Evolutionary conservation across 2,888 invertebrate species (phyloP), one percentile per base, ranked within the genome.

Genomic region (Rhingia rostrata): DNA sequence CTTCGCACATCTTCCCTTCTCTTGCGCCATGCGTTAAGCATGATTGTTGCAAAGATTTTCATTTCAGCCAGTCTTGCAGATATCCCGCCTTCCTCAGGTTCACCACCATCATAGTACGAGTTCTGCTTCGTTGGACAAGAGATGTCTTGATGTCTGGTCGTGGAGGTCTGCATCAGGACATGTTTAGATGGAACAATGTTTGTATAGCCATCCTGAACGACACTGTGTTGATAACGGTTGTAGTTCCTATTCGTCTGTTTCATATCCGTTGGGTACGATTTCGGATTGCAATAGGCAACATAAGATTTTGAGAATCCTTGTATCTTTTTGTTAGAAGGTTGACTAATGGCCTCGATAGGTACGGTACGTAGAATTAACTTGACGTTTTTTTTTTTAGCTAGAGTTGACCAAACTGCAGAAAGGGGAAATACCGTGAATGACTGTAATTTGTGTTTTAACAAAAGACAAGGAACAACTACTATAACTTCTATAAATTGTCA

Each of bases 241-340:
- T 70, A 63, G 37, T 3, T 56, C 3, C 49, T 61, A 12, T 53
- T 78, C 6, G 88, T 86, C 12, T 88, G 88, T 69, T 88, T 89
- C 35, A 91, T 88, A 67, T 91, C 91, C 88, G 90, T 90, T 86
- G 90, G 90, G 0, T 91, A 69, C 0, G 91, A 90, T 51, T 90
- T 91, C 10, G 89, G 87, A 4, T 88, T 86, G 0, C 86, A 88
- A 64, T 58, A 67, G 3, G 67, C 66, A 22, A 47, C 12, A 14
- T 66, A 3, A 6, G 56, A 72, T 56, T 64, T 74, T 0, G 60
- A 6, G 7, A 45, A 33, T 22, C 64, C 49, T 30, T 86, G 64
- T 22, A 81, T 43, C 39, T 63, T 74, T 32, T 47, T 39, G 30
- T 22, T 7, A 3, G 32, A 41, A 10, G 69, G 22, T 35, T 53